Evolutionary conservation across 1,140 invertebrate genomes (phyloP), one percentile per base, ranked within the genome.

Genomic region (Macrostomum lignano): DNA sequence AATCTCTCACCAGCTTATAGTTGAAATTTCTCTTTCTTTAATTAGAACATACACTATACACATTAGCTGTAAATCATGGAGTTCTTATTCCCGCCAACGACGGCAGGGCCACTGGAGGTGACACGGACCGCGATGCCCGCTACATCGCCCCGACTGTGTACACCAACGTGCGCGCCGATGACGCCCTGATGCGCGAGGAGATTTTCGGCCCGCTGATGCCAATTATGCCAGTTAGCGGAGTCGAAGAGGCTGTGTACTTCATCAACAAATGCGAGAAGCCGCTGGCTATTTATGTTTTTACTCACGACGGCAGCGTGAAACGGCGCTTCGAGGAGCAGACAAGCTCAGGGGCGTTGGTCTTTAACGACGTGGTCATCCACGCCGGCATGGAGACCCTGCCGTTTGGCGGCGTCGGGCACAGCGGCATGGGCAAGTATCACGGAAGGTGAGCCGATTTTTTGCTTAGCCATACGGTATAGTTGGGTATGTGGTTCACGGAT

Each of bases 191-290:
- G 81, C 65, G 73, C 42, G 74, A 84, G 40, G 82, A 60, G 51
- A 82, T 91, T 48, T 93, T 93, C 61, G 82, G 82, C 4, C 82
- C 82, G 4, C 67, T 93, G 46, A 61, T 93, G 38, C 81, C 82
- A 3, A 74, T 93, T 43, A 47, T 81, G 3, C 70, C 64, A 35
- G 65, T 84, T 2, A 66, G 70, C 32, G 72, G 72, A 55, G 69
- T 71, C 7, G 71, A 70, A 38, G 76, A 86, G 54, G 81, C 81
- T 1, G 77, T 88, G 24, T 36, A 46, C 4, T 44, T 51, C 32
- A 56, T 62, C 10, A 55, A 58, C 33, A 32, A 33, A 40, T 38
- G 70, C 66, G 52, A 67, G 47, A 78, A 66, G 49, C 77, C 82
- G 30, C 65, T 91, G 47, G 69, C 74, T 43, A 49, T 82, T 49